These are phyloP conservation scores for Calosoma granatense DNA, from an alignment of 1,140 invertebrate species.

Conservation along the genomic window DNA sequence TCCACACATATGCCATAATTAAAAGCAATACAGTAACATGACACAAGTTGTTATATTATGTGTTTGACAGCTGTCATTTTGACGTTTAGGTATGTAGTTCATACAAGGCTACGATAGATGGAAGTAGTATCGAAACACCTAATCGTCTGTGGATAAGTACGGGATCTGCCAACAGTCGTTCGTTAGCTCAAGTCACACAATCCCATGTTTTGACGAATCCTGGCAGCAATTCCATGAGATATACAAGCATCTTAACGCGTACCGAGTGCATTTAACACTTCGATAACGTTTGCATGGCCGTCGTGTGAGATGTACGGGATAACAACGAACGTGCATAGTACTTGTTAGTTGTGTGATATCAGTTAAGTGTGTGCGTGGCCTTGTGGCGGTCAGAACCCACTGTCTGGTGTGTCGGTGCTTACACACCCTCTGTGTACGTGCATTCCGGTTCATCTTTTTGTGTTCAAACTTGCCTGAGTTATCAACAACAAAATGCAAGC, in stretches of 20 bases:
- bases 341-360: neutral
- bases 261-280: too few species aligned
- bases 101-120: too few species aligned
- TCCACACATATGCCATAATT: too few species aligned
- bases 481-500: constrained; percentile 61
- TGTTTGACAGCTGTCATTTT: too few species aligned
- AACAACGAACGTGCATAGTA: neutral
- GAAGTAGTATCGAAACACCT: too few species aligned
- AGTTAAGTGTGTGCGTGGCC: constrained; percentile 5
- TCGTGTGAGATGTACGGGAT: neutral
- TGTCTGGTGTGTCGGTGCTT: neutral
- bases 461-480: neutral
- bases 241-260: too few species aligned
- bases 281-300: too few species aligned
- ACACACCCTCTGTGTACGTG: neutral
- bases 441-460: constrained; percentile 5
- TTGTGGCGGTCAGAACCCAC: neutral
- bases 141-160: neutral
- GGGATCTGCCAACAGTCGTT: neutral
- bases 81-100: too few species aligned
- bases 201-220: neutral
- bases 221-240: too few species aligned
- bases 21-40: too few species aligned
- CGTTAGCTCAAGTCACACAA: neutral
- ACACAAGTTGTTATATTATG: too few species aligned